phyloP scores from a whole-genome alignment of 2,888 invertebrate species.

The Gryllus longicercus region DNA sequence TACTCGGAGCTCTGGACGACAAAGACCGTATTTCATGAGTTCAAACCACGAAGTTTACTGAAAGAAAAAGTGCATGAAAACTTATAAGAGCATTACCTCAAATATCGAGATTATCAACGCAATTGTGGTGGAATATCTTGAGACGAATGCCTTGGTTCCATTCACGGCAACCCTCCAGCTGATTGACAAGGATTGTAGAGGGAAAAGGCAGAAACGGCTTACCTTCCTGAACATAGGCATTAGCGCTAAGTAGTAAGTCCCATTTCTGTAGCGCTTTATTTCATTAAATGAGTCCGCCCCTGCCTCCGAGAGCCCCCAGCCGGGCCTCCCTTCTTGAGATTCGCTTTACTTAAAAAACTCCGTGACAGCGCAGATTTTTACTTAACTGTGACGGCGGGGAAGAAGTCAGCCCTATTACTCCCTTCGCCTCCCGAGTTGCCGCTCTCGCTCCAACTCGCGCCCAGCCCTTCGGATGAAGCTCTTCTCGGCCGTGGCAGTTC shows the following conservation, averaged over 20 bases:
- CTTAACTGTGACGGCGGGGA: slow-evolving; percentile 31
- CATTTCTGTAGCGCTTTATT: slow-evolving; percentile 27
- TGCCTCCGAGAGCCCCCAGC: slow-evolving; percentile 24
- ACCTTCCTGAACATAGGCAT: neutral
- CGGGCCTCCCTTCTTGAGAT: neutral
- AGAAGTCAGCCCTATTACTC: slow-evolving; percentile 21
- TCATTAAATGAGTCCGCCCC: slow-evolving; percentile 34
- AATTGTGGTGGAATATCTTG: too few species aligned
- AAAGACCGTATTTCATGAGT: too few species aligned
- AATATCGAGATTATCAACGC: too few species aligned
- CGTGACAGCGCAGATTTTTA: slow-evolving; percentile 34
- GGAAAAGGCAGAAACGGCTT: neutral
- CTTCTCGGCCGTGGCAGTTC: too few species aligned
- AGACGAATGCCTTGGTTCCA: too few species aligned
- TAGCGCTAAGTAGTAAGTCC: too few species aligned
- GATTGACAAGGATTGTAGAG: neutral
- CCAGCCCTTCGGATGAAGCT: too few species aligned
- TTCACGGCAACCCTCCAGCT: neutral
- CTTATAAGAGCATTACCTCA: too few species aligned
- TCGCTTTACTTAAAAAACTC: slow-evolving; percentile 27
- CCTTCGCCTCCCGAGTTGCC: neutral
- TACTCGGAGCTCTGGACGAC: too few species aligned
- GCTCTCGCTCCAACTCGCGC: too few species aligned
- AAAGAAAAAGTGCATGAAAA: too few species aligned
- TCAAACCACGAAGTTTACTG: too few species aligned